These are phyloP conservation scores for Amphipyra berbera DNA, from an alignment of 2,888 invertebrate species.

Conservation along the genomic window DNA sequence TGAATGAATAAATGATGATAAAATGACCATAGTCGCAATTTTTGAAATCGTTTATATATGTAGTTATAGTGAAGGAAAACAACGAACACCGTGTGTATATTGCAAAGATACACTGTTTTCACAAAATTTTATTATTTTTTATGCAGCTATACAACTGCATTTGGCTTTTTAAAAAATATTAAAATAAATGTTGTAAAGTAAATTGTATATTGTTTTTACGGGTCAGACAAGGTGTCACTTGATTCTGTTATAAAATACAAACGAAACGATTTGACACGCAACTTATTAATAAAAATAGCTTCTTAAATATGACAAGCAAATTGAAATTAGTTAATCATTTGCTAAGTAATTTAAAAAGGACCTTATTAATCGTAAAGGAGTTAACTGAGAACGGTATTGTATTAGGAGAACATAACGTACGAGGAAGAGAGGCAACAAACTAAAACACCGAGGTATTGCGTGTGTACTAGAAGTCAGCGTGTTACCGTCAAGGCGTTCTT, in stretches of 20 bases:
- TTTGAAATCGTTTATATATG: background rate
- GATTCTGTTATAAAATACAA: no score
- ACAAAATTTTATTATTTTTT: no score
- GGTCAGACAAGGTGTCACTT: no score
- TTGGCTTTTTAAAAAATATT: no score
- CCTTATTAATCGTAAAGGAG: conserved; percentile 30
- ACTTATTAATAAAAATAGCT: no score
- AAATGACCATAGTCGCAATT: conserved; percentile 14
- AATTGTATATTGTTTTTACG: no score
- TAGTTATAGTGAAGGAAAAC: background rate
- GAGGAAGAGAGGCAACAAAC: conserved; percentile 43
- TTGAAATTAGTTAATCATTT: no score
- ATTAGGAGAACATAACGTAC: conserved; percentile 50
- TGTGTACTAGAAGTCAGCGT: conserved; percentile 48
- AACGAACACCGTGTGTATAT: background rate
- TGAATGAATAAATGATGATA: background rate
- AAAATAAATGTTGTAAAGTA: no score
- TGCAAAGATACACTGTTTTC: background rate
- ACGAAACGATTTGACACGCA: no score
- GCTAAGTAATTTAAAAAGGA: conserved; percentile 8
- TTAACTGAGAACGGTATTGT: conserved; percentile 26
- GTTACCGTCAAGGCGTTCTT: conserved; percentile 59
- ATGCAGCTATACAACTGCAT: no score
- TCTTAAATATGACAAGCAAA: background rate
- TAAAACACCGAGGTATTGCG: conserved; percentile 46